Percentiles rank a stretch among this genome's conserved stretches.
phyloP scores from a whole-genome alignment of 30 jellyfish, hydroid and myxozoan species.

The Turritopsis dohrnii region DNA sequence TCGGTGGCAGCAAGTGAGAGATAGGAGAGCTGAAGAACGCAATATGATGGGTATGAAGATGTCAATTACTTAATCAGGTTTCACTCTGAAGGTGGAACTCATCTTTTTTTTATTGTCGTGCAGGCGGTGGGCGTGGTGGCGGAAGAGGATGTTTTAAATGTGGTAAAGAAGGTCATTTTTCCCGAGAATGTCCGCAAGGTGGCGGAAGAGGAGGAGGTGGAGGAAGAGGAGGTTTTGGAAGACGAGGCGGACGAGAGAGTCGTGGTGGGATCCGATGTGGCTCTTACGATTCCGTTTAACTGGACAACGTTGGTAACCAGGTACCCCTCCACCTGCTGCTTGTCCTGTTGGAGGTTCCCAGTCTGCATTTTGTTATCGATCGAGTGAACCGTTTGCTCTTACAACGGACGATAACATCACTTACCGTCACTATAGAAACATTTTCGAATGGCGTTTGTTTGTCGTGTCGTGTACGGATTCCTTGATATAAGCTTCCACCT shows the following conservation, averaged over 20 bases:
- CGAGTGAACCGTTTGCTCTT: no score
- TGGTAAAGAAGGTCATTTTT: conserved; percentile 58
- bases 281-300: not conserved
- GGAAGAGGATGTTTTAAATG: conserved; percentile 55
- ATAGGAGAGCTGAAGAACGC: conserved; percentile 51
- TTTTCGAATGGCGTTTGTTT: no score
- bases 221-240: conserved; percentile 24
- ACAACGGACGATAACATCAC: no score
- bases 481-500: no score
- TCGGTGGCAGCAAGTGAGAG: conserved; percentile 48
- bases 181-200: conserved; percentile 59
- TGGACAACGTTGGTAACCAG: no score
- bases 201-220: conserved; percentile 43
- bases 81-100: no score
- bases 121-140: conserved; percentile 51
- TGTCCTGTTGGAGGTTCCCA: no score
- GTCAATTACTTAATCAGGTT: not conserved
- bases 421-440: no score
- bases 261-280: conserved; percentile 8
- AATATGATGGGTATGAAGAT: conserved; percentile 9
- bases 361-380: not conserved
- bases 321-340: no score
- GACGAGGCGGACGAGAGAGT: conserved; percentile 37
- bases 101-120: not conserved
- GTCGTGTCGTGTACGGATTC: not conserved